Conservation (phyloP, 2,888 invertebrate species). For the Drosophila anomalata region DNA sequence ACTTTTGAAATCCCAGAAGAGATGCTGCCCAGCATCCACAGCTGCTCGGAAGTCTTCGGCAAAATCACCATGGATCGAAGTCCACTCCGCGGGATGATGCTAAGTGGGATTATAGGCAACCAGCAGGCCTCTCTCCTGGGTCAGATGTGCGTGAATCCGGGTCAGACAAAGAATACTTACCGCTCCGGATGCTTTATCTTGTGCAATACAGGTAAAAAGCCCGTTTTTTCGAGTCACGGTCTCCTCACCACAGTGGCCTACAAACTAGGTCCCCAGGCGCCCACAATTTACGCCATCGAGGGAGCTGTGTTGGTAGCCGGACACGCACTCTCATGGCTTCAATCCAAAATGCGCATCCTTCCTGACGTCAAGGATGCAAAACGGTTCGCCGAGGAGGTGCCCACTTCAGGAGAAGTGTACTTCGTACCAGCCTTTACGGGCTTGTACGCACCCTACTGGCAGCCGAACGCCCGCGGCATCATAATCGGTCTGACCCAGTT, state of each 20-base stretch:
- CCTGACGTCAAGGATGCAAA: constrained; percentile 90
- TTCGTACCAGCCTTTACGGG: constrained; percentile 99
- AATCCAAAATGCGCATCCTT: constrained; percentile 95
- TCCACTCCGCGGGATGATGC: constrained; percentile 87
- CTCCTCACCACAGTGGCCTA: constrained; percentile 96
- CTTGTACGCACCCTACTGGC: constrained; percentile 98
- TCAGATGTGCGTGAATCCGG: constrained; percentile 93
- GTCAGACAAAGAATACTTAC: constrained; percentile 97
- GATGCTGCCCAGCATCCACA: constrained; percentile 91
- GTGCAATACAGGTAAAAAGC: constrained; percentile 95
- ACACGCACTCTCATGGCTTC: constrained; percentile 95
- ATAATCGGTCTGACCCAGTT: constrained; percentile 97
- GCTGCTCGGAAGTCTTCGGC: constrained; percentile 96
- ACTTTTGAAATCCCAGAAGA: constrained; percentile 91
- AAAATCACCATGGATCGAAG: constrained; percentile 87
- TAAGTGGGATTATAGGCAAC: constrained; percentile 94
- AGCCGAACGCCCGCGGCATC: constrained; percentile 95
- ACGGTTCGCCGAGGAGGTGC: constrained; percentile 90
- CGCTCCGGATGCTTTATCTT: constrained; percentile 97
- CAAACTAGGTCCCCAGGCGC: constrained; percentile 91
- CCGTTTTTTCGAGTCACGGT: constrained; percentile 94
- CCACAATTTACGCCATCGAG: constrained; percentile 96
- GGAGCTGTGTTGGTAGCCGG: constrained; percentile 97
- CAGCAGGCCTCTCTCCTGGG: constrained; percentile 97
- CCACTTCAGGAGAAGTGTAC: constrained; percentile 96